Percentiles rank a stretch among this genome's conserved stretches.
Evolutionary conservation across 2,888 invertebrate genomes (phyloP).

Genomic region (Heliconius sara): DNA sequence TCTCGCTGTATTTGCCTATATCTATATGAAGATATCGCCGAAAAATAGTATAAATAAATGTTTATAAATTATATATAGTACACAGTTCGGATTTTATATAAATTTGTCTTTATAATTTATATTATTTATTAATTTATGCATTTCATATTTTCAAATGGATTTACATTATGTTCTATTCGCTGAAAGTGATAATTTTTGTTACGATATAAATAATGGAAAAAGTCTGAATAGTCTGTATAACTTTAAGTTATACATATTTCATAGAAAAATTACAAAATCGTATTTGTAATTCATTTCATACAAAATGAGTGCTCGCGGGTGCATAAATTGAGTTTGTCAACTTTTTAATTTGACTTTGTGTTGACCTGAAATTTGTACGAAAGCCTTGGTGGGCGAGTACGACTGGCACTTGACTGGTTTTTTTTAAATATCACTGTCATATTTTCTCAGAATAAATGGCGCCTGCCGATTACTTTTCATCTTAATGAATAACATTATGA

Average conservation of each 20-base stretch:
- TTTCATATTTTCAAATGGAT: neutral
- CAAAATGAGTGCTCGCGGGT: too few relatives aligned
- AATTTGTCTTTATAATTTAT: neutral
- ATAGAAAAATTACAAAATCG: too few relatives aligned
- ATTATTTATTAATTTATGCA: neutral
- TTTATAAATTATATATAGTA: neutral
- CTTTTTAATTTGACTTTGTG: too few relatives aligned
- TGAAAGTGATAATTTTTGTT: neutral
- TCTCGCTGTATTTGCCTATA: neutral
- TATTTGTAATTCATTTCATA: too few relatives aligned
- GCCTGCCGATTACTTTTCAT: constrained; percentile 12
- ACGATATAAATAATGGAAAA: too few relatives aligned
- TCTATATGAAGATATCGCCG: neutral
- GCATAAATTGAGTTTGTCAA: too few relatives aligned
- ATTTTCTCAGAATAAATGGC: constrained; percentile 24
- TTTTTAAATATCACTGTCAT: constrained; percentile 1
- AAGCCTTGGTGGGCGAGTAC: neutral
- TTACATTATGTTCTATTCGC: neutral
- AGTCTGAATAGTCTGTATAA: fast-evolving
- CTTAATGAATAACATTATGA: constrained; percentile 20
- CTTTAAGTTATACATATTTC: too few relatives aligned
- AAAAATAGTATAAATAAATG: neutral
- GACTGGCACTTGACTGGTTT: neutral
- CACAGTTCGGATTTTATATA: too few relatives aligned
- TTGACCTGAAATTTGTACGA: neutral